Percentiles rank a stretch among this genome's conserved stretches.
These are phyloP conservation scores for Caretta caretta DNA, from an alignment of 2,113 vertebrate genomes.

Conservation along the genomic window DNA sequence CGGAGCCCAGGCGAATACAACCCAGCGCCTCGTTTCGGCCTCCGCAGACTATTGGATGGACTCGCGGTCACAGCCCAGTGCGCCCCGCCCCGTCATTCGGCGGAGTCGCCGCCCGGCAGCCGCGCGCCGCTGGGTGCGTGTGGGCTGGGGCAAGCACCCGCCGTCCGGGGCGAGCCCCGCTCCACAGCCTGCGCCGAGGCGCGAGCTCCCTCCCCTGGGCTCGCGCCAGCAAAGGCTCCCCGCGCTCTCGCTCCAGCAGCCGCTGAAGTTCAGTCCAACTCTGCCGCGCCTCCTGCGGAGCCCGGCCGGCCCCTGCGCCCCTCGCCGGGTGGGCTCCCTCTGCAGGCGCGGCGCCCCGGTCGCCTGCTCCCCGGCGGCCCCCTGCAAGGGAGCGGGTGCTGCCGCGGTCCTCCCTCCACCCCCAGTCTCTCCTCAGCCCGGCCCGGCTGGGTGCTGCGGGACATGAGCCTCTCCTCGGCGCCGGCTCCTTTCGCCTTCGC, in stretches of 20 bases:
- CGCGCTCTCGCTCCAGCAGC: neutral
- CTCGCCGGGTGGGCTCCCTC: neutral
- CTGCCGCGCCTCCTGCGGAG: neutral
- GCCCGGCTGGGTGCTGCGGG: neutral
- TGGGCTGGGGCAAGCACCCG: no score
- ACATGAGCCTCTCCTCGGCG: neutral
- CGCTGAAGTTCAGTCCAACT: neutral
- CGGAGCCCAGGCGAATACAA: neutral
- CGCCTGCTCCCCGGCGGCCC: neutral
- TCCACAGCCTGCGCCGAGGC: neutral
- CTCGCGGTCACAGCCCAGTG: neutral
- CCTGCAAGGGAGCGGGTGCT: neutral
- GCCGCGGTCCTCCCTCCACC: neutral
- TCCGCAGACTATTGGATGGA: neutral
- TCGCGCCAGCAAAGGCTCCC: neutral
- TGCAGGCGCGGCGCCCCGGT: constrained; percentile 36
- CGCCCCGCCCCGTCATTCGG: no score
- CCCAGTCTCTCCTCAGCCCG: constrained; percentile 13
- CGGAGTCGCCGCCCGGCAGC: neutral
- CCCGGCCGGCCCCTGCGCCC: constrained; percentile 13
- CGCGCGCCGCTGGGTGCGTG: no score
- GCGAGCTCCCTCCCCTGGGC: neutral
- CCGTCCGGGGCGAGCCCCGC: neutral
- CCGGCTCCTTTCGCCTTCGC: constrained; percentile 21
- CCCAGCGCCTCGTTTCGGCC: neutral